Conservation (phyloP, 30 jellyfish, hydroid and myxozoan species). For the Cassiopea andromeda region DNA sequence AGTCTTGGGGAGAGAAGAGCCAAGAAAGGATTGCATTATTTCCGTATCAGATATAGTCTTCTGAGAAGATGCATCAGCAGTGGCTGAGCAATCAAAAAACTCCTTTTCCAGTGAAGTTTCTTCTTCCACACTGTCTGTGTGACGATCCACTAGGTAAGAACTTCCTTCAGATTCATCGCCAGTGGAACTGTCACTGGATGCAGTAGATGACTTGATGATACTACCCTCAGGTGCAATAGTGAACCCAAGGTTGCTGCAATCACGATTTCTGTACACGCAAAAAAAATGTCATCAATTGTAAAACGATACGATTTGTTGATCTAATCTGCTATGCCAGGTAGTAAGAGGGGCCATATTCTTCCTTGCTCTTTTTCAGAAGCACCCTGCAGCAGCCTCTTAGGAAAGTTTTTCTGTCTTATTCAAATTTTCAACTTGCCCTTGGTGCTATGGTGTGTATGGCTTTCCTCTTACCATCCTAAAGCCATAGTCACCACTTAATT, state of each 20-base stretch:
- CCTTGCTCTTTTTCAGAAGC: not conserved
- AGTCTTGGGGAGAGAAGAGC: not conserved
- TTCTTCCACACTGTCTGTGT: not conserved
- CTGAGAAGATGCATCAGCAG: too few species aligned
- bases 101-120: not conserved
- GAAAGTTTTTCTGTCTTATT: not conserved
- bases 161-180: not conserved
- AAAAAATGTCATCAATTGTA: not conserved
- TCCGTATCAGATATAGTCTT: too few species aligned
- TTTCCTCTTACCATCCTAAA: not conserved
- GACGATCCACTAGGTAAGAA: not conserved
- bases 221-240: not conserved
- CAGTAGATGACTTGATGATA: not conserved
- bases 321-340: conserved; percentile 1
- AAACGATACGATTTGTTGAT: conserved; percentile 1
- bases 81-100: too few species aligned
- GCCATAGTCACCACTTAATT: conserved; percentile 3
- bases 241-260: not conserved
- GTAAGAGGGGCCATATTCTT: not conserved
- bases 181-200: not conserved
- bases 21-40: not conserved
- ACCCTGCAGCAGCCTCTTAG: not conserved
- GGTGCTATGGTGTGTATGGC: conserved; percentile 6
- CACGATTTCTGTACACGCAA: conserved; percentile 1
- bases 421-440: conserved; percentile 4